Evolutionary conservation across 2,113 vertebrate species (phyloP).

Genomic region (Nothoprocta pentlandii): DNA sequence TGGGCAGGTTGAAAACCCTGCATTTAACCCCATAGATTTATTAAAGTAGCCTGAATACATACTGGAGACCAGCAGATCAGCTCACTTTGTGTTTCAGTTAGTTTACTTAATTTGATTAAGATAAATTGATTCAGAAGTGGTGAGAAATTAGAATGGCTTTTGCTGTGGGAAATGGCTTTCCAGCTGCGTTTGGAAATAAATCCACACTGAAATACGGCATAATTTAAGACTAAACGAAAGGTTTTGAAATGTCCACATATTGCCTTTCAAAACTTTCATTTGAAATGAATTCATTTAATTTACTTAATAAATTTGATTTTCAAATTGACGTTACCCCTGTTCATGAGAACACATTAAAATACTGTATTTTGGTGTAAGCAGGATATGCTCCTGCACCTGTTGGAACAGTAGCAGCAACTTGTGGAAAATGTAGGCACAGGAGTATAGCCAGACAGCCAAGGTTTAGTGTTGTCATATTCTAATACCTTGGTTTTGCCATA

Average conservation of each 20-base stretch:
- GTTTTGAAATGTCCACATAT: neutral
- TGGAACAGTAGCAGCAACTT: neutral
- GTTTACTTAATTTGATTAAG: neutral
- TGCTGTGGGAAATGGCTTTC: neutral
- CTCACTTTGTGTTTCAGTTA: neutral
- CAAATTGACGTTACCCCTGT: neutral
- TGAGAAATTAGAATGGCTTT: neutral
- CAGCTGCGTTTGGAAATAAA: neutral
- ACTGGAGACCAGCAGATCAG: neutral
- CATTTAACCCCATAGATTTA: neutral
- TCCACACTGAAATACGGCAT: neutral
- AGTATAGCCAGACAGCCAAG: neutral
- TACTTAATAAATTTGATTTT: neutral
- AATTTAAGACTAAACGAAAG: neutral
- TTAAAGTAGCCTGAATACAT: neutral
- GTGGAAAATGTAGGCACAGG: neutral
- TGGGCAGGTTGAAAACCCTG: too few species aligned
- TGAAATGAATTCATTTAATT: neutral
- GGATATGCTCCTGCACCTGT: too few species aligned
- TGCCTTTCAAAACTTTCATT: neutral
- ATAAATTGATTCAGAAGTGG: neutral
- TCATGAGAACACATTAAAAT: neutral
- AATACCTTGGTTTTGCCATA: conserved; percentile 10
- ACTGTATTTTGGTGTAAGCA: neutral
- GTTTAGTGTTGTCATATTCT: neutral